These are phyloP conservation scores for Nannobrachium achirus DNA, from an alignment of 2,113 vertebrate species.

Conservation along the genomic window DNA sequence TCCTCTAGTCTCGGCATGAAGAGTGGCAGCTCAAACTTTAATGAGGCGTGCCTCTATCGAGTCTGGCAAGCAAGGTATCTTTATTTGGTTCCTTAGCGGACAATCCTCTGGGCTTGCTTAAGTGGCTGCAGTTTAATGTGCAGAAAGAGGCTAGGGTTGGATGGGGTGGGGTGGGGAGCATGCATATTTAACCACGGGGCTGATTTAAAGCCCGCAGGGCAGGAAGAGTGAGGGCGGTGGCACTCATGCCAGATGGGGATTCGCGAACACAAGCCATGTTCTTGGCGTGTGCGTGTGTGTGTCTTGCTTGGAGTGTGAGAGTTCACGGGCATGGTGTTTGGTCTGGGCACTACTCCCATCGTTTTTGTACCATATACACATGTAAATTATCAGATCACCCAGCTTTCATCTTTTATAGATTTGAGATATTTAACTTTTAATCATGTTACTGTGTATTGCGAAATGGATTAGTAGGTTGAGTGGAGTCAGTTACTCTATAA, in stretches of 20 bases:
- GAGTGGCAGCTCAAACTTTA: slow-evolving; percentile 70
- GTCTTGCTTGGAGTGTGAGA: too few relatives aligned
- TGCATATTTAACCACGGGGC: slow-evolving; percentile 72
- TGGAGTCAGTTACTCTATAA: too few relatives aligned
- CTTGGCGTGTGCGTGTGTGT: not conserved
- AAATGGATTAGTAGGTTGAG: too few relatives aligned
- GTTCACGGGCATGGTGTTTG: too few relatives aligned
- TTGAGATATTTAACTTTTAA: too few relatives aligned
- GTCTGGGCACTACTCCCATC: too few relatives aligned
- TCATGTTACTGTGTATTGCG: too few relatives aligned
- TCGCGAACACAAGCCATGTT: slow-evolving; percentile 43
- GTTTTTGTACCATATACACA: too few relatives aligned
- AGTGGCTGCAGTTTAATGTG: slow-evolving; percentile 77
- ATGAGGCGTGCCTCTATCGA: slow-evolving; percentile 67
- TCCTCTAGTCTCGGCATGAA: slow-evolving; percentile 44
- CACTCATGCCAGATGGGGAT: slow-evolving; percentile 32
- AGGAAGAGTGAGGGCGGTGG: not conserved
- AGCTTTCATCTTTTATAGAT: too few relatives aligned
- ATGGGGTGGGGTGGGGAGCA: slow-evolving; percentile 34
- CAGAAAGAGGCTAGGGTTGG: slow-evolving; percentile 55
- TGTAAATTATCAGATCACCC: too few relatives aligned
- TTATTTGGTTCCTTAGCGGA: slow-evolving; percentile 62
- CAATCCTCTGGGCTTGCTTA: slow-evolving; percentile 73
- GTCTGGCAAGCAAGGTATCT: slow-evolving; percentile 50
- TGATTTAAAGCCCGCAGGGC: slow-evolving; percentile 67